phyloP scores from a whole-genome alignment of 2,888 invertebrate genomes.

The Trichopria drosophilae region DNA sequence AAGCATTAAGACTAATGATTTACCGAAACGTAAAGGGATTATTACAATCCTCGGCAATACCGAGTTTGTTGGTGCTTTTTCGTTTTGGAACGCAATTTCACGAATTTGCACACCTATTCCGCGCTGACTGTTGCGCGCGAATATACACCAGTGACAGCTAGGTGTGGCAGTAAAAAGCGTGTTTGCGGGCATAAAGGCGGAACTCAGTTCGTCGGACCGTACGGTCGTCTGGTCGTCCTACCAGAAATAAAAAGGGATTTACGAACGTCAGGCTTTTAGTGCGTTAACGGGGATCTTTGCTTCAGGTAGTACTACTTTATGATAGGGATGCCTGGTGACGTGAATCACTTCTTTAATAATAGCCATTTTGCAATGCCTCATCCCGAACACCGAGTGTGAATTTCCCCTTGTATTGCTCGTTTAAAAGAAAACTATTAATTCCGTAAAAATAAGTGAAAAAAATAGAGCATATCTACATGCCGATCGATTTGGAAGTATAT shows the following conservation, averaged over 20 bases:
- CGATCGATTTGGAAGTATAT: too few species aligned
- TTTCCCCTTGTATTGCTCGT: too few species aligned
- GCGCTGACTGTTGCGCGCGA: too few species aligned
- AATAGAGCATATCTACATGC: too few species aligned
- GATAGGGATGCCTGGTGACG: slow-evolving; percentile 22
- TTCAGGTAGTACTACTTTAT: slow-evolving; percentile 17
- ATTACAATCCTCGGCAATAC: neutral
- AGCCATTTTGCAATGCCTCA: slow-evolving; percentile 24
- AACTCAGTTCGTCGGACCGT: neutral
- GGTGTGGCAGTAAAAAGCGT: slow-evolving; percentile 7
- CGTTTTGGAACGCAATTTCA: slow-evolving; percentile 23
- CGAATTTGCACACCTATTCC: slow-evolving; percentile 22
- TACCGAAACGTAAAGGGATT: slow-evolving; percentile 18
- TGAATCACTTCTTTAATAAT: slow-evolving; percentile 25
- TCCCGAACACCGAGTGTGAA: too few species aligned
- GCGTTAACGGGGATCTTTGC: slow-evolving; percentile 21
- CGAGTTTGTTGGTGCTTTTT: slow-evolving; percentile 4
- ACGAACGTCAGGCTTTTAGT: slow-evolving; percentile 27
- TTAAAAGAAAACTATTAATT: too few species aligned
- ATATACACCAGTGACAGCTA: slow-evolving; percentile 5
- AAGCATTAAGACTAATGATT: slow-evolving; percentile 27
- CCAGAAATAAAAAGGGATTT: slow-evolving; percentile 32
- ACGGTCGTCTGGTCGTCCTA: neutral
- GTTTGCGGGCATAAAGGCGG: slow-evolving; percentile 9
- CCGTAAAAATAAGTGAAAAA: too few species aligned